Base-by-base conservation (phyloP, 2,888 invertebrate genomes). In the Aquatica leii region DNA sequence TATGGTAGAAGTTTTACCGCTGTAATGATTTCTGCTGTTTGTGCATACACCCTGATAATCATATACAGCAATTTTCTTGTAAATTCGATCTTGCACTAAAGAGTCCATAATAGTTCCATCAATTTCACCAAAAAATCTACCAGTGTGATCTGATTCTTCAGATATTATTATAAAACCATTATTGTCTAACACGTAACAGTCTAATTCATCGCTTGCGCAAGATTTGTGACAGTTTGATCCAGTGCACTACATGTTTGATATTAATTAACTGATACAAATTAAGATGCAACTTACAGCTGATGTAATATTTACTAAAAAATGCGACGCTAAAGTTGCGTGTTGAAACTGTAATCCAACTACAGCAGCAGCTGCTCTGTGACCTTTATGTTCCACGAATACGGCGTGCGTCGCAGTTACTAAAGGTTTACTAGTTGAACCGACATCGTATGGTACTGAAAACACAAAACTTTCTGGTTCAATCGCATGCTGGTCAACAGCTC, bases 81-180 rank as follows among this genome's bases (percentile, higher is more conserved):
- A 96, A 74, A 96, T 95, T 67, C 92, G 87, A 76, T 94, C 94
- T 77, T 95, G 94, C 0, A 96, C 95, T 55, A 95, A 82, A 0
- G 94, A 94, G 81, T 95, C 94, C 94, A 96, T 95, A 65, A 96
- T 94, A 11, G 95, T 95, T 15, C 95, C 95, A 79, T 97, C 96
- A 41, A 96, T 92, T 81, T 95, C 94, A 0, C 97, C 97, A 76
- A 97, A 97, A 82, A 97, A 97, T 75, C 91, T 88, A 0, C 97
- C 97, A 1, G 94, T 94, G 74, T 96, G 93, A 41, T 92, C 88
- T 31, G 87, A 86, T 70, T 92, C 91, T 81, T 96, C 95, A 0
- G 95, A 95, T 37, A 95, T 88, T 55, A 97, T 91, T 54, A 97
- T 92, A 80, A 95, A 97, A 11, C 97, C 97, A 79, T 95, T 96